Base-by-base conservation (phyloP, 2,888 invertebrate species). In the Zelleria hepariella region DNA sequence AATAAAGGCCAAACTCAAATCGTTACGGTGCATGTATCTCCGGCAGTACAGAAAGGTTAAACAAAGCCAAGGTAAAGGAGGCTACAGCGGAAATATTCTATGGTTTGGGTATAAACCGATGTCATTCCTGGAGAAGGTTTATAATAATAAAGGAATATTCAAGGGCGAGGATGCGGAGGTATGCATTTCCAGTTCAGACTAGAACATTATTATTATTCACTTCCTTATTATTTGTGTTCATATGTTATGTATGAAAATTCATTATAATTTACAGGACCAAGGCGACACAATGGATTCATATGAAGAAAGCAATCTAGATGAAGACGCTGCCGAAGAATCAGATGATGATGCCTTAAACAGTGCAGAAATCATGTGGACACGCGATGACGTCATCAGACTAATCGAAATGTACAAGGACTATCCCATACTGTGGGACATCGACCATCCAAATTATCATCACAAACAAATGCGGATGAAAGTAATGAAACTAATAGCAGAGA, bases 101-200 rank as follows among this genome's bases (percentile, higher is more conserved):
- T 57, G 57, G 57, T 48, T 25, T 18, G 57, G 57, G 5, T 57
- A 57, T 57, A 25, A 57, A 26, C 6, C 24, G 5, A 23, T 57
- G 47, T 57, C 57, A n/a, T 57, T 24, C 26, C 25, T 57, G 5
- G 24, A 48, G n/a, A 32, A 20, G n/a, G 27, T 56, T 18, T 32
- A 32, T 20, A 21, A 32, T 56, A 56, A 32, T 6, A 42, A 42
- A 42, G 10, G n/a, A 15, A 42, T 15, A 10, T 42, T 42, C 32
- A 42, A 42, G 15, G 51, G 8, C 8, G 51, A 51, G 6, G 51
- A 51, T 8, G 23, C 51, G 8, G 51, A 51, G 51, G 51, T 51
- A 51, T 51, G 51, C 18, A 8, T 20, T 51, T 42, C 10, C 42
- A 42, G 18, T 20, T 1, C 20, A n/a, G 49, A 32, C 32, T 10